Conservation (phyloP, 2,888 invertebrate genomes). For the Hypena proboscidalis region DNA sequence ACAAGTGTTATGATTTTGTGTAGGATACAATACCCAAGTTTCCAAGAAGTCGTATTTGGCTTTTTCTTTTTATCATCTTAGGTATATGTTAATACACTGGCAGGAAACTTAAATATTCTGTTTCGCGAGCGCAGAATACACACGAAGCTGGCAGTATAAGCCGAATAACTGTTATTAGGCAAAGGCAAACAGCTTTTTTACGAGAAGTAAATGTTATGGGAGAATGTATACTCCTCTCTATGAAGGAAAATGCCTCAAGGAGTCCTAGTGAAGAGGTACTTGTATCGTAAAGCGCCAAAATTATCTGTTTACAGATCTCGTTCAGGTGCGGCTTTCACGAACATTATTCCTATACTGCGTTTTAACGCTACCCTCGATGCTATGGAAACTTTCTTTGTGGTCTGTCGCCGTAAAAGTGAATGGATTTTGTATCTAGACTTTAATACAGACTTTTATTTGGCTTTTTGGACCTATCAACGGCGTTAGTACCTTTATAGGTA, state of each 20-base stretch:
- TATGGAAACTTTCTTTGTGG: no score
- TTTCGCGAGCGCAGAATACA: slow-evolving; percentile 34
- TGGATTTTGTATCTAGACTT: no score
- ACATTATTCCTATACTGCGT: slow-evolving; percentile 18
- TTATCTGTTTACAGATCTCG: slow-evolving; percentile 37
- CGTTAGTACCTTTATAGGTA: no score
- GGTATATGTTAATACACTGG: slow-evolving; percentile 36
- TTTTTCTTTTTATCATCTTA: slow-evolving; percentile 31
- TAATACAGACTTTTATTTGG: no score
- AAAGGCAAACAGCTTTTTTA: slow-evolving; percentile 44
- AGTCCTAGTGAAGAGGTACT: slow-evolving; percentile 25
- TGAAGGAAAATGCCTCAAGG: slow-evolving; percentile 29
- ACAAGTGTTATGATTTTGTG: no score
- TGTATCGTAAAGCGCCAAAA: slow-evolving; percentile 38
- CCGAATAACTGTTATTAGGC: slow-evolving; percentile 42
- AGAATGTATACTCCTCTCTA: slow-evolving; percentile 28
- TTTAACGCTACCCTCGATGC: slow-evolving; percentile 15
- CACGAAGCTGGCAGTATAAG: slow-evolving; percentile 41
- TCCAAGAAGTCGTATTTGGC: no score
- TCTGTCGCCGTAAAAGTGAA: no score
- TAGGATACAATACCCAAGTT: no score
- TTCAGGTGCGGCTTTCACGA: slow-evolving; percentile 19
- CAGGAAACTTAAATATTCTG: slow-evolving; percentile 36
- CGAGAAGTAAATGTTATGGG: slow-evolving; percentile 44
- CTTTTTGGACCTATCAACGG: no score